Evolutionary conservation across 2,888 invertebrate species (phyloP).

Genomic region (Lacanobia wlatinum): DNA sequence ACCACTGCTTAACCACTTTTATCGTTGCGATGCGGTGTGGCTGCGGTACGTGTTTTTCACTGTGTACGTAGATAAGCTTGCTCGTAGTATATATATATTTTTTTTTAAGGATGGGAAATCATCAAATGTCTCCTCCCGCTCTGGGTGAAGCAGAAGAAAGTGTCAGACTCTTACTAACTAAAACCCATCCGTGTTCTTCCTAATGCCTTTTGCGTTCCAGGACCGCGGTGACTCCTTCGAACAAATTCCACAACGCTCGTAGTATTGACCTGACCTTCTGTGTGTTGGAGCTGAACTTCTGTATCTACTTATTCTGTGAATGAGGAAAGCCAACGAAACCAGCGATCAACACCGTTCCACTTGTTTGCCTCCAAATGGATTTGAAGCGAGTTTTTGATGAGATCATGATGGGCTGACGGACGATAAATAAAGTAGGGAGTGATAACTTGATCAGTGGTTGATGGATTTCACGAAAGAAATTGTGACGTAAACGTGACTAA

Average conservation of each 20-base stretch:
- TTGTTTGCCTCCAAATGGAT: constrained; percentile 60
- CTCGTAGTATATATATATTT: too few relatives aligned
- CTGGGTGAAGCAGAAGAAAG: too few relatives aligned
- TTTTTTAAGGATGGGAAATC: too few relatives aligned
- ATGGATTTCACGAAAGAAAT: background rate
- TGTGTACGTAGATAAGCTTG: background rate
- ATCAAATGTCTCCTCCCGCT: too few relatives aligned
- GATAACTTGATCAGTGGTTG: constrained; percentile 2
- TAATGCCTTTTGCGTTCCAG: too few relatives aligned
- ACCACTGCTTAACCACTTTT: too few relatives aligned
- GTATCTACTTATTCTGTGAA: background rate
- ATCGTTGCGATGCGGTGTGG: too few relatives aligned
- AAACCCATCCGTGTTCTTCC: too few relatives aligned
- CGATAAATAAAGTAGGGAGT: constrained; percentile 16
- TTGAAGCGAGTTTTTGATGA: constrained; percentile 45
- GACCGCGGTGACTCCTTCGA: too few relatives aligned
- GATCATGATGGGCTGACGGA: constrained; percentile 38
- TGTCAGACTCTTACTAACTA: too few relatives aligned
- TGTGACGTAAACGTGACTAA: background rate
- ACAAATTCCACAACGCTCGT: too few relatives aligned
- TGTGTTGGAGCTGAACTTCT: constrained; percentile 4
- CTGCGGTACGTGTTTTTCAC: background rate
- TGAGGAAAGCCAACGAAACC: constrained; percentile 34
- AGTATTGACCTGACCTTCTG: background rate
- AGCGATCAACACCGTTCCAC: constrained; percentile 46